These are phyloP conservation scores for Cinclus mexicanus DNA, from an alignment of 2,113 vertebrate species.

Conservation along the genomic window DNA sequence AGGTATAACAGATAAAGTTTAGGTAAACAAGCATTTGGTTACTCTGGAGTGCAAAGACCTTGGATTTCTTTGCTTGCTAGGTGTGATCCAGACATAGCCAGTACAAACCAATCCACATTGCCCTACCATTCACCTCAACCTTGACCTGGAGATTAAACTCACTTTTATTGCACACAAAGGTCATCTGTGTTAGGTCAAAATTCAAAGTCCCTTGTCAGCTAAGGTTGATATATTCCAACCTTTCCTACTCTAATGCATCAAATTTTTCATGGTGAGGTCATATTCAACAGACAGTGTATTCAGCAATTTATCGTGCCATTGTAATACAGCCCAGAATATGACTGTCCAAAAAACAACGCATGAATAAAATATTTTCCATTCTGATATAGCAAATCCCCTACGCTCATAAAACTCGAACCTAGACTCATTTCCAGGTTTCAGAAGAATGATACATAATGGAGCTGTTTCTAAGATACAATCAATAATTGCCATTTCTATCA, in stretches of 20 bases:
- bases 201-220: constrained; percentile 82
- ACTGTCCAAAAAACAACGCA: constrained; percentile 69
- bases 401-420: constrained; percentile 12
- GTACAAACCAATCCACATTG: constrained; percentile 22
- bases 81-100: constrained; percentile 40
- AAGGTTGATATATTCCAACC: constrained; percentile 84
- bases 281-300: constrained; percentile 80
- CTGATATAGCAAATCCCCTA: constrained; percentile 47
- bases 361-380: constrained; percentile 75
- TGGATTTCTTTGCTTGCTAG: constrained; percentile 42
- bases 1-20: background rate
- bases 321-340: constrained; percentile 73
- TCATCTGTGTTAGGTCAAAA: constrained; percentile 81
- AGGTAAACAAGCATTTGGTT: constrained; percentile 53
- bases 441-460: constrained; percentile 12
- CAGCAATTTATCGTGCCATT: constrained; percentile 77
- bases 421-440: constrained; percentile 38
- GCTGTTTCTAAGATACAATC: background rate
- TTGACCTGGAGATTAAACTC: constrained; percentile 82
- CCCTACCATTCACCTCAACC: constrained; percentile 74
- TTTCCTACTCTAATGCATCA: constrained; percentile 79
- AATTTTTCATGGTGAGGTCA: constrained; percentile 84
- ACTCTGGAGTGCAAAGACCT: constrained; percentile 5
- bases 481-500: constrained; percentile 46
- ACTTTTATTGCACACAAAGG: constrained; percentile 81